A percentile compares a stretch with the other conserved stretches of the same genome.
Conservation (phyloP, 2,113 vertebrate species). For the Pseudorhombus dupliciocellatus region DNA sequence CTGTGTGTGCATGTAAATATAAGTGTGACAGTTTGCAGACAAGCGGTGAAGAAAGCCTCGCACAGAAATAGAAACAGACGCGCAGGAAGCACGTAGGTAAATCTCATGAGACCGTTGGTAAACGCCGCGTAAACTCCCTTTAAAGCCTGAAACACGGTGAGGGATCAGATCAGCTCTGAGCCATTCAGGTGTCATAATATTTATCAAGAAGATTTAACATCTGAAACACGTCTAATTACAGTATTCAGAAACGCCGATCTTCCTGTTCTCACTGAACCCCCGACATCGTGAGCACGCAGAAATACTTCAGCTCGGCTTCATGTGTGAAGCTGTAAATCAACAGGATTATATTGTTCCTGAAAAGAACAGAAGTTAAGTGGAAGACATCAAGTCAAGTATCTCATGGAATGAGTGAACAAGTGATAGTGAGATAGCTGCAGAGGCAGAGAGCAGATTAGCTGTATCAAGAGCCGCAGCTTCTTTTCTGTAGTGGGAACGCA, state of each 20-base stretch:
- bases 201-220: not conserved
- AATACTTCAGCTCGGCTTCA: not conserved
- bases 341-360: not conserved
- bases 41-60: constrained; percentile 2
- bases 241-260: not conserved
- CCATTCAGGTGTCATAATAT: not conserved
- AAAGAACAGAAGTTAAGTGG: not conserved
- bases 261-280: not conserved
- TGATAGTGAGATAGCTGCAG: constrained; percentile 32
- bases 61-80: not conserved
- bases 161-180: not conserved
- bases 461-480: constrained; percentile 1
- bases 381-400: constrained; percentile 7
- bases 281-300: not conserved
- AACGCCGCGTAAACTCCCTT: not conserved
- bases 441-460: constrained; percentile 40
- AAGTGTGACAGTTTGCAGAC: not conserved
- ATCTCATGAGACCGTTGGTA: not conserved
- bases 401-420: constrained; percentile 22
- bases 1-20: not conserved
- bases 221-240: not conserved
- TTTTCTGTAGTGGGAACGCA: constrained; percentile 28
- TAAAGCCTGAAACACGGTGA: not conserved
- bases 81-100: not conserved
- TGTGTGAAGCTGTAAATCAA: not conserved